These are phyloP conservation scores for Hylyphantes graminicola DNA, from an alignment of 1,140 invertebrate genomes.

Conservation along the genomic window DNA sequence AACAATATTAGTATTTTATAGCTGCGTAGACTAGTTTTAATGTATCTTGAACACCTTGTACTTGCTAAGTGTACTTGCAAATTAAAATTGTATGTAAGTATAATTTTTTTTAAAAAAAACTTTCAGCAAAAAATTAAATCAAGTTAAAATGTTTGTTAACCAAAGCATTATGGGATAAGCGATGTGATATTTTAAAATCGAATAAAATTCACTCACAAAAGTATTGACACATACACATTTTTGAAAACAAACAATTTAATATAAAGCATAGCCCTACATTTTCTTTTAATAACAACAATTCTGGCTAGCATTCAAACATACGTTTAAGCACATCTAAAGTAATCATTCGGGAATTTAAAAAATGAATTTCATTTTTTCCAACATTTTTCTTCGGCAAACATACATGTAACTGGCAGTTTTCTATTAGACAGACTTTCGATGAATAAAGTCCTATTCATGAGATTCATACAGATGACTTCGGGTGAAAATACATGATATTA, in stretches of 20 bases:
- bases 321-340: constrained; percentile 49
- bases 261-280: constrained; percentile 60
- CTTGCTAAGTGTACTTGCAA: no score
- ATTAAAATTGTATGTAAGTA: no score
- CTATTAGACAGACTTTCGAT: constrained; percentile 25
- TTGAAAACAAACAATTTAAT: constrained; percentile 59
- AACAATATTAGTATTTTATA: no score
- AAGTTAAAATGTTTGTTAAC: no score
- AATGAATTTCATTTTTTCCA: constrained; percentile 33
- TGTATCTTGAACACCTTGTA: no score
- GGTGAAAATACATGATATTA: background rate
- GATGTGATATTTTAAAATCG: no score
- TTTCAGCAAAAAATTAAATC: no score
- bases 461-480: constrained; percentile 21
- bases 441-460: constrained; percentile 25
- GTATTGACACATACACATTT: constrained; percentile 21
- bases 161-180: no score
- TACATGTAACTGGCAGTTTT: constrained; percentile 45
- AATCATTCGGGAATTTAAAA: constrained; percentile 23
- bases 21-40: no score
- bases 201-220: background rate
- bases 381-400: constrained; percentile 31
- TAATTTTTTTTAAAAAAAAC: no score
- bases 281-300: constrained; percentile 56
- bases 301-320: constrained; percentile 51